Conservation (phyloP, 2,888 invertebrate genomes). For the Cheilosia variabilis region DNA sequence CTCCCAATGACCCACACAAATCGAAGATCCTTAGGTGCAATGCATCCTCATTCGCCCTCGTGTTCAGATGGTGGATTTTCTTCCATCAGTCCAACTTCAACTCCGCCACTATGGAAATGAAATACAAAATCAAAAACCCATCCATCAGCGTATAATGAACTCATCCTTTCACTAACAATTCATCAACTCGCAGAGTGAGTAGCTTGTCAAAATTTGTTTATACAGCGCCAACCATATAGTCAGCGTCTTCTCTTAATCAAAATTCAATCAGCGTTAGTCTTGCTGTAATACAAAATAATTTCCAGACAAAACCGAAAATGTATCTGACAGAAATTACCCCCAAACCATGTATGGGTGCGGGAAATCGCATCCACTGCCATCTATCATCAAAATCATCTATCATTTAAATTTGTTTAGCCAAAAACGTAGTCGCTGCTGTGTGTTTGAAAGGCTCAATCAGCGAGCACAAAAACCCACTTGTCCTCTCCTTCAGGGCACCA, state of each 20-base stretch:
- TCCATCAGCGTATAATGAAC: neutral
- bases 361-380: conserved; percentile 52
- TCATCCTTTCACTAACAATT: conserved; percentile 21
- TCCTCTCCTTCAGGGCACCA: conserved; percentile 47
- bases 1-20: too few relatives aligned
- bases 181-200: conserved; percentile 21
- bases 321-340: conserved; percentile 38
- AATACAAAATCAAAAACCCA: too few relatives aligned
- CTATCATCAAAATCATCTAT: conserved; percentile 59
- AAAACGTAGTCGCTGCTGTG: conserved; percentile 23
- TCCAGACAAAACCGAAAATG: conserved; percentile 11
- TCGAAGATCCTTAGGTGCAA: too few relatives aligned
- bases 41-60: too few relatives aligned
- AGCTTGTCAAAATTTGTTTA: conserved; percentile 44
- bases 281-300: conserved; percentile 38
- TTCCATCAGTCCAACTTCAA: too few relatives aligned
- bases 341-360: conserved; percentile 36
- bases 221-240: conserved; percentile 2
- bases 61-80: too few relatives aligned
- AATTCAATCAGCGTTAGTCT: conserved; percentile 16
- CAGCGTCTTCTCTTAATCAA: conserved; percentile 26
- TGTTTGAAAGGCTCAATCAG: conserved; percentile 44
- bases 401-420: conserved; percentile 4
- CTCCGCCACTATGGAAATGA: too few relatives aligned
- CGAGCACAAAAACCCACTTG: neutral